Percentiles rank a stretch among this genome's conserved stretches.
Evolutionary conservation across 2,888 invertebrate genomes (phyloP).

Genomic region (Ptilodon capucinus): DNA sequence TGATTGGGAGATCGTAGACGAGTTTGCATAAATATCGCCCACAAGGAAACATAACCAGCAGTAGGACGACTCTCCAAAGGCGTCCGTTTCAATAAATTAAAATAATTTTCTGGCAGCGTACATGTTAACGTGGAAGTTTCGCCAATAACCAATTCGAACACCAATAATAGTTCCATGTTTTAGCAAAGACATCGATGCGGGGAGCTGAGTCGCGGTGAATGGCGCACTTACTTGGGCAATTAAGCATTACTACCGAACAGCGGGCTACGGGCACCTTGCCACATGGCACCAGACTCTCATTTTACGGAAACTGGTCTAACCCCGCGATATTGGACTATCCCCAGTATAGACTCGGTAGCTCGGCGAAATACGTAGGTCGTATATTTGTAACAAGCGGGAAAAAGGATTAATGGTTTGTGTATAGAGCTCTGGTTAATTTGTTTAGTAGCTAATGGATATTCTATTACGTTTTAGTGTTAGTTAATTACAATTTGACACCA

Average conservation of each 20-base stretch:
- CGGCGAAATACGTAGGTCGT: conserved; percentile 16
- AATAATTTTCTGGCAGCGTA: conserved; percentile 12
- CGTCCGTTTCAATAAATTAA: conserved; percentile 6
- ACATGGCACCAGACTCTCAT: conserved; percentile 58
- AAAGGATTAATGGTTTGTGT: conserved; percentile 11
- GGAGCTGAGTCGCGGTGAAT: conserved; percentile 54
- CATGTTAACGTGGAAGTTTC: conserved; percentile 15
- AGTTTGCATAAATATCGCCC: too few relatives aligned
- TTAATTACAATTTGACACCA: not conserved
- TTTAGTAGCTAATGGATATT: not conserved
- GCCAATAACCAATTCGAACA: conserved; percentile 27
- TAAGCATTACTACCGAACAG: conserved; percentile 57
- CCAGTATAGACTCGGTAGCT: conserved; percentile 19
- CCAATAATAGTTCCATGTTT: conserved; percentile 43
- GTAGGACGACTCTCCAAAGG: not conserved
- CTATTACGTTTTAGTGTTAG: not conserved
- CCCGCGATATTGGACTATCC: conserved; percentile 35
- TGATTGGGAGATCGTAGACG: not conserved
- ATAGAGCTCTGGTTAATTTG: not conserved
- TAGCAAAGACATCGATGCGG: conserved; percentile 43
- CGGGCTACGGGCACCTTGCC: conserved; percentile 62
- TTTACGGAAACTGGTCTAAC: conserved; percentile 46
- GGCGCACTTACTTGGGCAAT: conserved; percentile 54
- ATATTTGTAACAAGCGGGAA: conserved; percentile 11
- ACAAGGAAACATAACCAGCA: too few relatives aligned